Evolutionary conservation across 2,888 invertebrate genomes (phyloP).

Genomic region (Fissipunctia ypsillon): DNA sequence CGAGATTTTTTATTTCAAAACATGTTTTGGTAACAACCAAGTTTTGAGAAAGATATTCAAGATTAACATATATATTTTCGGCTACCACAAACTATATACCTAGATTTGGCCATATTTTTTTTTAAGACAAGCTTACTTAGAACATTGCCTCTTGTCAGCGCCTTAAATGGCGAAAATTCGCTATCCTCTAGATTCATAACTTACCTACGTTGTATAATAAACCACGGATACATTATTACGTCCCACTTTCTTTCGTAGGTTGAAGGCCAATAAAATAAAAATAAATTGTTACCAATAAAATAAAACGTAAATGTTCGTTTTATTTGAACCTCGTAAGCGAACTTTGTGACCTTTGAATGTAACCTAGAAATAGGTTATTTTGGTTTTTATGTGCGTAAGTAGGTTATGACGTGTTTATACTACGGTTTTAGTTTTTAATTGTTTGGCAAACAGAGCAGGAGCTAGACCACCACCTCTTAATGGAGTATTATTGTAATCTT

Average conservation of each 20-base stretch:
- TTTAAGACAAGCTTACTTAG: no score
- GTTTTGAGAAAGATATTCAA: no score
- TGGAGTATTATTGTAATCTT: no score
- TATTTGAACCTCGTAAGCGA: constrained; percentile 49
- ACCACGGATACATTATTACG: constrained; percentile 35
- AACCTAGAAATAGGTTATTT: constrained; percentile 36
- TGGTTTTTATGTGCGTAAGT: constrained; percentile 14
- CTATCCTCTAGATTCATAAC: not conserved
- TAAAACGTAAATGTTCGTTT: constrained; percentile 45
- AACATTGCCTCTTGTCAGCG: no score
- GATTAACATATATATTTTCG: no score
- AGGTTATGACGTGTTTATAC: not conserved
- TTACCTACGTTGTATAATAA: constrained; percentile 16
- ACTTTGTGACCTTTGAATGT: constrained; percentile 50
- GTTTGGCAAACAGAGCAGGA: not conserved
- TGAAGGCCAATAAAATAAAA: constrained; percentile 53
- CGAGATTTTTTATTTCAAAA: no score
- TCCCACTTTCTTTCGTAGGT: constrained; percentile 28
- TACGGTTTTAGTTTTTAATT: not conserved
- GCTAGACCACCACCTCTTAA: no score
- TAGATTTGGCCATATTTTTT: no score
- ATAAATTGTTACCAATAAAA: constrained; percentile 58
- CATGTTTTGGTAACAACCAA: no score
- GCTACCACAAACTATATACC: no score
- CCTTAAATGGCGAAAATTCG: no score